phyloP scores from a whole-genome alignment of 1,140 invertebrate species.

The Papilio aristodemus region DNA sequence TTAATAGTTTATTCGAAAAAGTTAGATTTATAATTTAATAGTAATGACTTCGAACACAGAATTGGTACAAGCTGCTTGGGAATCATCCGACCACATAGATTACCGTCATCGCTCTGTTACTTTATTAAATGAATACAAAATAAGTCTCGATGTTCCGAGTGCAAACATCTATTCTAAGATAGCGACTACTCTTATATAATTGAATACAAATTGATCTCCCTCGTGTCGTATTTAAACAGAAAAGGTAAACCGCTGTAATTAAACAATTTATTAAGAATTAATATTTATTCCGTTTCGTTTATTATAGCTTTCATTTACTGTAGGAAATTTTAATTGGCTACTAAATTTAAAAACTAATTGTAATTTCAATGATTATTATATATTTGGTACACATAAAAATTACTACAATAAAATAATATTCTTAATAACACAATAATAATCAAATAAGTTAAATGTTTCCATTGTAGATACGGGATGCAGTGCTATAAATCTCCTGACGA shows the following conservation, averaged over 20 bases:
- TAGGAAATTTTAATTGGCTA: not conserved
- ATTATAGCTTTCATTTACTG: not conserved
- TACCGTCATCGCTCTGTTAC: not conserved
- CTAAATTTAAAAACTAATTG: not conserved
- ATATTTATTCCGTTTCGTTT: slow-evolving; percentile 14
- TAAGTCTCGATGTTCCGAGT: slow-evolving; percentile 27
- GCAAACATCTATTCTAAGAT: slow-evolving; percentile 27
- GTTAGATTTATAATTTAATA: no score
- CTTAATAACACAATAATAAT: no score
- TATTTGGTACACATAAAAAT: not conserved
- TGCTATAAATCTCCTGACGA: no score
- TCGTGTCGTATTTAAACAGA: slow-evolving; percentile 35
- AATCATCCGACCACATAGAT: not conserved
- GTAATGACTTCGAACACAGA: not conserved
- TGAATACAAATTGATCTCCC: slow-evolving; percentile 38
- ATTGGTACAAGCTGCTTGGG: not conserved
- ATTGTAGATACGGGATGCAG: no score
- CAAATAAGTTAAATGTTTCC: no score
- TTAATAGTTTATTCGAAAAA: not conserved
- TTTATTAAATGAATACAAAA: slow-evolving; percentile 7
- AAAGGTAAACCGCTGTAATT: slow-evolving; percentile 33
- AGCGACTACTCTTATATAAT: slow-evolving; percentile 37
- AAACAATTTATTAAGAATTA: slow-evolving; percentile 25
- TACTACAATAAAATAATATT: no score
- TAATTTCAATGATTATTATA: not conserved